Evolutionary conservation across 2,113 vertebrate species (phyloP), one percentile per base, ranked within the genome.

Genomic region (Eonycteris spelaea): DNA sequence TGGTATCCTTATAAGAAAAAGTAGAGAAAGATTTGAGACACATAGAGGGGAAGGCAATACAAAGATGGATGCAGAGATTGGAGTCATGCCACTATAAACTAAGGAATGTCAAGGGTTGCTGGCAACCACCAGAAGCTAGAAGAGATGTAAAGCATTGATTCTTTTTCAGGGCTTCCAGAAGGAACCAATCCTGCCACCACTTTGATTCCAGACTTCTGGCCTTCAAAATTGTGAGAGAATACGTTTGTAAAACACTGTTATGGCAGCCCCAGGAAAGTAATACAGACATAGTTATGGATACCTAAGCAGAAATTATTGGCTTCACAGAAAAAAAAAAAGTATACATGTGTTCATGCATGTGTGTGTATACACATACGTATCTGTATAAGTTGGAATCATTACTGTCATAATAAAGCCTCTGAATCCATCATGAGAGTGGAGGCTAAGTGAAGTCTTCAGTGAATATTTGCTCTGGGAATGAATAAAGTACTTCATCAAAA

Each of bases 401-500:
- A n/a, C 51, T 73, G 35, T 82, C 24, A 57, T 67, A 30, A 51
- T 40, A 73, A 55, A 63, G 22, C 8, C 6, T 71, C 15, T 24
- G 24, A 45, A 19, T 48, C 19, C 35, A 24, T 55, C 55, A 15
- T 22, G 15, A 82, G 15, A 65, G 40, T 35, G 30, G 3, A 33
- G 19, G 24, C 8, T 75, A n/a, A 91, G 21, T 85, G 26, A 2
- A 85, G 18, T 53, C 43, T 7, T 68, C 51, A 40, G 30, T 93
- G 77, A 61, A 73, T 71, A 77, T 48, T 78, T 78, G 21, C 59
- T 86, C 12, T 30, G n/a, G 77, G n/a, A 87, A 55, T 70, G 51
- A 79, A 93, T 57, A 48, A 57, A 74, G 53, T 10, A 24, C 10
- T 74, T 92, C 65, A 77, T 91, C 57, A 77, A 83, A 93, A 94